phyloP scores from a whole-genome alignment of 2,888 invertebrate genomes.

The Sipha maydis region DNA sequence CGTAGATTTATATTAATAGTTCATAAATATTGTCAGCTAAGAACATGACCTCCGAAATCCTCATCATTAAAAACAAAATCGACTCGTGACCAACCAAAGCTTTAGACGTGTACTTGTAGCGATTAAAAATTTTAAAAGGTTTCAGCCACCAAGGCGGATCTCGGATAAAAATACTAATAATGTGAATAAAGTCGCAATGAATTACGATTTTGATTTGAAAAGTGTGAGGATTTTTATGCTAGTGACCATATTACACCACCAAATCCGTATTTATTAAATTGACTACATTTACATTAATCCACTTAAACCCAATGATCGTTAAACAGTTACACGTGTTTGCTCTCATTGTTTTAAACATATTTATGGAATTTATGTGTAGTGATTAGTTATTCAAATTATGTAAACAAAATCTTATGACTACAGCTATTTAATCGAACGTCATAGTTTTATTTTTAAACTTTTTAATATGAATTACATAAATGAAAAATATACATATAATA shows the following conservation, averaged over 20 bases:
- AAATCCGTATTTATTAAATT: neutral
- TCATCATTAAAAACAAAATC: neutral
- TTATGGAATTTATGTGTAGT: neutral
- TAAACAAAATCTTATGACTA: neutral
- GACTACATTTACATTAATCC: neutral
- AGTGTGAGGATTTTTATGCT: neutral
- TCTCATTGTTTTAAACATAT: neutral
- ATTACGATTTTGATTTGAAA: neutral
- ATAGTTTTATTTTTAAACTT: neutral
- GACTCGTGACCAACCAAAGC: neutral
- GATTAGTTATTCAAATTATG: neutral
- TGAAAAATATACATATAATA: too few relatives aligned
- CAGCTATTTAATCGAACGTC: neutral
- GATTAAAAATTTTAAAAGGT: neutral
- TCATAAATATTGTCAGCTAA: too few relatives aligned
- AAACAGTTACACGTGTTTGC: neutral
- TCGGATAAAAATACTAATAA: neutral
- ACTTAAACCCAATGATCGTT: neutral
- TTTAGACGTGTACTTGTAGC: neutral
- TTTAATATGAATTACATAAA: too few relatives aligned
- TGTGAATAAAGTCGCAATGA: neutral
- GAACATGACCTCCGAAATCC: too few relatives aligned
- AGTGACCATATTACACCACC: neutral
- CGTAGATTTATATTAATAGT: neutral
- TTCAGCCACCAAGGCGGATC: neutral